Evolutionary conservation across 1,140 invertebrate species (phyloP), one percentile per base, ranked within the genome.

Genomic region (Diuraphis noxia): DNA sequence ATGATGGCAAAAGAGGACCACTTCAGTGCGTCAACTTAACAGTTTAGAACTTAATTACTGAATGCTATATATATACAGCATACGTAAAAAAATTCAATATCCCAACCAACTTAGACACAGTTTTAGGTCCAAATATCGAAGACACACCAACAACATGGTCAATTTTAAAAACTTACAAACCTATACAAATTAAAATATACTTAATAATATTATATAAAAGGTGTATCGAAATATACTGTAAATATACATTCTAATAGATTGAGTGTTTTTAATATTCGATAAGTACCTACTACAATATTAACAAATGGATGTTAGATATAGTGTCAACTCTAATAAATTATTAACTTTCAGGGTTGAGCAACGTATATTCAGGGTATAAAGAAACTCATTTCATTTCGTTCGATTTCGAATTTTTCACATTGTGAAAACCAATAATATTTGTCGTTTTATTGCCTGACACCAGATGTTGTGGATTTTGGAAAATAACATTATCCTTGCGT

Each of bases 401-500:
- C 81, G 40, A 84, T 84, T 84, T 84, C 40, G 81, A 84, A 72
- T n/a, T 72, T 72, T n/a, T 72, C 56, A 72, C 56, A 72, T 72
- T n/a, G n/a, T 72, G 56, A 72, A 84, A 84, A 84, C 81, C 40
- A 84, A 84, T 84, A 84, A 84, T 41, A 84, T 84, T 30, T 13
- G 13, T 41, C 34, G 34, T 84, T 84, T 84, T 41, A 84, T 84
- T 41, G 40, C 23, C 30, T 41, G 30, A 41, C 40, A 84, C 81
- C 81, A 84, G 81, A 84, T 84, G 81, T 84, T 84, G 81, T 41
- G 40, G 40, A 84, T 84, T 84, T 84, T 84, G 40, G 25, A 84
- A 84, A 84, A 84, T 84, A 40, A 40, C 30, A 84, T 84, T 84
- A 41, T 41, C 23, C 30, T 84, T 84, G 38, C 30, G 34, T 84